These are phyloP conservation scores for Arothron firmamentum DNA, from an alignment of 2,113 vertebrate genomes.

Conservation along the genomic window DNA sequence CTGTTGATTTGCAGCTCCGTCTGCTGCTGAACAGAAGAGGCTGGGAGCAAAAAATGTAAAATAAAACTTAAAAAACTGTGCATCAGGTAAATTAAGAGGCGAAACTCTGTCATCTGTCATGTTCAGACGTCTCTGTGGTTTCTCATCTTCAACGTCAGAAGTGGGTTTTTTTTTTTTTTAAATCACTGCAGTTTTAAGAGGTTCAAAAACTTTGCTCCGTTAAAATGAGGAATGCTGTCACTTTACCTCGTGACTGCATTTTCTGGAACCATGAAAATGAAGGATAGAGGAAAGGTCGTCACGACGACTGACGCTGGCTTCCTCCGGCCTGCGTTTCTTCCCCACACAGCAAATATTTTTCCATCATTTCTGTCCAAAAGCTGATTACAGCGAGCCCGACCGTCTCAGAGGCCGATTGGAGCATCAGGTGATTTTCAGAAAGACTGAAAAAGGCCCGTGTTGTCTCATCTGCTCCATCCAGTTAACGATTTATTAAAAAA, in stretches of 20 bases:
- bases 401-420: constrained; percentile 1
- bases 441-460: constrained; percentile 5
- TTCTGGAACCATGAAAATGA: constrained; percentile 52
- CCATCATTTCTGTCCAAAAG: constrained; percentile 1
- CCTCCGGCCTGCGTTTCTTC: constrained; percentile 20
- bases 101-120: too few relatives aligned
- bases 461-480: constrained; percentile 13
- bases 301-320: constrained; percentile 34
- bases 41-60: too few relatives aligned
- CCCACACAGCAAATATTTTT: constrained; percentile 4
- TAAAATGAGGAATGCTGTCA: constrained; percentile 32
- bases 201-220: constrained; percentile 18
- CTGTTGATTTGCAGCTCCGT: too few relatives aligned
- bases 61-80: too few relatives aligned
- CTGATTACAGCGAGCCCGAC: constrained; percentile 8
- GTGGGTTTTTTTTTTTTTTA: too few relatives aligned
- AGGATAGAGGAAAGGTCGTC: constrained; percentile 30
- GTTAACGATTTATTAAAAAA: constrained; percentile 7
- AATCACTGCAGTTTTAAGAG: not conserved
- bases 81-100: too few relatives aligned
- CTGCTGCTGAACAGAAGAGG: too few relatives aligned
- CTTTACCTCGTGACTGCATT: constrained; percentile 30
- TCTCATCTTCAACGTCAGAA: too few relatives aligned
- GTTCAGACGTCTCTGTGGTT: too few relatives aligned
- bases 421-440: constrained; percentile 10